A percentile compares a stretch with the other conserved stretches of the same genome.
Conservation (phyloP, 1,140 invertebrate species). For the Heliothis virescens region DNA sequence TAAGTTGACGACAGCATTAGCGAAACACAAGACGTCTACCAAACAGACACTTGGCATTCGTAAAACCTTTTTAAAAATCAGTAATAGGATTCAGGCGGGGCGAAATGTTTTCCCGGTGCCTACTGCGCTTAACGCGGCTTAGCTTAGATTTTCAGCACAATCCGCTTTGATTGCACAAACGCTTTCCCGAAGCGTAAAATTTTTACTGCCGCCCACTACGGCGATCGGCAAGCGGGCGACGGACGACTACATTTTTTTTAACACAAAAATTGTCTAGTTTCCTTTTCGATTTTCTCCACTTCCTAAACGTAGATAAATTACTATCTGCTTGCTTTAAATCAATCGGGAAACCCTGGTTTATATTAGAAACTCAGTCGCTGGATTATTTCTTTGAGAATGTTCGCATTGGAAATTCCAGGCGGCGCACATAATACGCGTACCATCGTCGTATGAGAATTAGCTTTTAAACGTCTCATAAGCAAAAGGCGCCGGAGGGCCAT, state of each 20-base stretch:
- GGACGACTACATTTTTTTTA: constrained; percentile 13
- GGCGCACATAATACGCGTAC: constrained; percentile 1
- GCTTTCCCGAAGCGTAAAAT: constrained; percentile 69
- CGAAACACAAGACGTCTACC: not conserved
- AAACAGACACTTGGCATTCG: constrained; percentile 14
- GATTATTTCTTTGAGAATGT: constrained; percentile 2
- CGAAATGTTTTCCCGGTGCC: constrained; percentile 64
- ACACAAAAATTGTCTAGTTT: constrained; percentile 34
- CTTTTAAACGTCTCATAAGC: constrained; percentile 36
- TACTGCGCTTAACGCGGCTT: constrained; percentile 66
- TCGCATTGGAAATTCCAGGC: not conserved
- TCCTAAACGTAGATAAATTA: constrained; percentile 8
- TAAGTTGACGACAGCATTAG: not conserved
- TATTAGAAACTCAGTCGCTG: too few species aligned
- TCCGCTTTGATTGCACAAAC: constrained; percentile 78
- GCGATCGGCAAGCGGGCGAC: constrained; percentile 41
- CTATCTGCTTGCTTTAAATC: constrained; percentile 11
- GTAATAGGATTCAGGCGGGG: constrained; percentile 54
- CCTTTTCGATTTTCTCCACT: constrained; percentile 16
- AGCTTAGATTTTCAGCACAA: constrained; percentile 72
- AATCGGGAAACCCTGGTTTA: not conserved
- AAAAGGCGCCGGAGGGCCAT: constrained; percentile 27
- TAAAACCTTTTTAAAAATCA: constrained; percentile 56
- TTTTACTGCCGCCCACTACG: constrained; percentile 60
- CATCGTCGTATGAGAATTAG: constrained; percentile 32